phyloP scores from a whole-genome alignment of 1,140 invertebrate genomes.

The Vanessa tameamea region DNA sequence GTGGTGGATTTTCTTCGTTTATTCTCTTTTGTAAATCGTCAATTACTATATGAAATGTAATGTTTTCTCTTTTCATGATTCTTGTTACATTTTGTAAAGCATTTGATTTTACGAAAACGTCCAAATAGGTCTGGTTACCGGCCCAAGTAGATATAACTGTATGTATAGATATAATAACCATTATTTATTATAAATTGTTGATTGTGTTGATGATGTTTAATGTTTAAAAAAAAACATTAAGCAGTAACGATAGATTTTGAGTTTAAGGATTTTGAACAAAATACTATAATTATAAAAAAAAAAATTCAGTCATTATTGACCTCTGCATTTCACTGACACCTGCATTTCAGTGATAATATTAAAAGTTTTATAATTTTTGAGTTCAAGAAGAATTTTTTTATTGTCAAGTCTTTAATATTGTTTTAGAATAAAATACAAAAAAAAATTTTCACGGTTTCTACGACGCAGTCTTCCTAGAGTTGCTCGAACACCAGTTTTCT shows the following conservation, averaged over 20 bases:
- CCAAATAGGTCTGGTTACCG: constrained; percentile 84
- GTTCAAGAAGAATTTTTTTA: not conserved
- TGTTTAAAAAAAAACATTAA: too few relatives aligned
- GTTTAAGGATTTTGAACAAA: not conserved
- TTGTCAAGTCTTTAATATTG: not conserved
- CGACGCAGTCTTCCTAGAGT: constrained; percentile 59
- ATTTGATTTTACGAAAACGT: constrained; percentile 84
- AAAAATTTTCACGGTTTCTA: constrained; percentile 61
- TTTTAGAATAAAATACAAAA: not conserved
- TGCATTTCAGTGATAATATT: too few relatives aligned
- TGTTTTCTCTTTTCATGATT: constrained; percentile 79
- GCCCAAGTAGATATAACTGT: constrained; percentile 86
- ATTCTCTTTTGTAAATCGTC: constrained; percentile 88
- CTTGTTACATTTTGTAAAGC: constrained; percentile 80
- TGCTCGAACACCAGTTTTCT: constrained; percentile 58
- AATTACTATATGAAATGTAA: constrained; percentile 86
- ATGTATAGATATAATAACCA: constrained; percentile 15
- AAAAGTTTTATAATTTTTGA: not conserved
- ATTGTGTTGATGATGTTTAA: too few relatives aligned
- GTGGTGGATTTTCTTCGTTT: constrained; percentile 87
- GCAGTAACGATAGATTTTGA: too few relatives aligned
- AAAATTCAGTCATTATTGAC: too few relatives aligned
- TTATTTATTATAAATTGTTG: not conserved
- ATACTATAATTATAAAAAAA: not conserved
- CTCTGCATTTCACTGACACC: too few relatives aligned